Evolutionary conservation across 2,797 vertebrate genomes (phyloP), one percentile per base, ranked within the genome.

Genomic region (Sandelia bainsii): DNA sequence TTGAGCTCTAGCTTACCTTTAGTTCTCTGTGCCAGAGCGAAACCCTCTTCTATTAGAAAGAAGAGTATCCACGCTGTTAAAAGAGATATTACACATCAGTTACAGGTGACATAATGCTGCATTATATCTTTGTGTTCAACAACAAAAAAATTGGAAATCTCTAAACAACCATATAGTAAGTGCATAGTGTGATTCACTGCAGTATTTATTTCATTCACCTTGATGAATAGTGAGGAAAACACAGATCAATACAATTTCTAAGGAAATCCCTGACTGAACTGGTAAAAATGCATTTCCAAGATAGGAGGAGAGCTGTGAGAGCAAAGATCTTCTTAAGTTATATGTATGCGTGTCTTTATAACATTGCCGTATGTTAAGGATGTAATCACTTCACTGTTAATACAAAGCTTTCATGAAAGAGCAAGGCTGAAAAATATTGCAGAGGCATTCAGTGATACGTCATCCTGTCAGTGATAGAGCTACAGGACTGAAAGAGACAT

Each of bases 1-100:
- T 42, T 53, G 22, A 69, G 65, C 22, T 22, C 6, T 1, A 11
- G 25, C 78, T 80, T 94, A 99, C 98, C 98, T 98, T 96, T 97
- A 57, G 94, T 96, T 93, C 96, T 98, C 92, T 99, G 98, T 52
- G 97, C 97, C 93, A 99, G 89, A 5, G 97, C 96, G 67, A 98
- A 97, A 32, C 94, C 96, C 90, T 98, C 97, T 89, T 98, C 96
- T 84, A 98, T 95, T 67, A 98, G 94, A 89, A 97, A 88, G 85
- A 95, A 93, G 86, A 96, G 91, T 93, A 96, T 94, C 92, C 91
- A 90, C 88, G 92, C 88, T 97, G 90, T 46, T 87, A 72, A 64
- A 89, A 82, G 37, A 90, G 42, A 87, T 2, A 59, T 54, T n/a
- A 67, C 44, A 71, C 39, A 54, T 87, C 63, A 80, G 62, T 73